Percentiles rank a stretch among this genome's conserved stretches.
phyloP scores from a whole-genome alignment of 2,797 vertebrate species.

The Columba guinea region DNA sequence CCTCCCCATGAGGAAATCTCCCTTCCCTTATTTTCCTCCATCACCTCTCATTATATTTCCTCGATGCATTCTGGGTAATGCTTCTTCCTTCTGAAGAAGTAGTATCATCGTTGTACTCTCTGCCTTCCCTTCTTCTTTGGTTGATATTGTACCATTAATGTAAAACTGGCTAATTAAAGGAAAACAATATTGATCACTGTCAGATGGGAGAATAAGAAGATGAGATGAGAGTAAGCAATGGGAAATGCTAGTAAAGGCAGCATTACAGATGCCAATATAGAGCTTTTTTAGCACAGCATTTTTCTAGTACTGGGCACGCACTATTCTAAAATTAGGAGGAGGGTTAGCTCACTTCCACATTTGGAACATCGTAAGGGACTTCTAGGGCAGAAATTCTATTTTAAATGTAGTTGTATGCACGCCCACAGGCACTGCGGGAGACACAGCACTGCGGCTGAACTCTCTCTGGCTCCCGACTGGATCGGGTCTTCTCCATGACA shows the following conservation, averaged over 20 bases:
- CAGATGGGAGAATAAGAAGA: neutral
- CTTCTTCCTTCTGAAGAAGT: neutral
- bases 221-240: neutral
- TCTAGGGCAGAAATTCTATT: conserved; percentile 16
- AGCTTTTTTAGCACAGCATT: neutral
- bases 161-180: conserved; percentile 7
- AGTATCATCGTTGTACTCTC: neutral
- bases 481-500: rapidly evolving
- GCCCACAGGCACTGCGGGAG: neutral
- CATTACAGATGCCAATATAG: neutral
- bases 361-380: neutral
- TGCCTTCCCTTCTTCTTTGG: neutral
- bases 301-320: neutral
- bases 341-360: neutral
- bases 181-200: neutral
- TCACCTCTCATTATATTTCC: conserved; percentile 21
- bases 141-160: neutral
- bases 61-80: neutral
- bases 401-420: neutral
- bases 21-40: conserved; percentile 22
- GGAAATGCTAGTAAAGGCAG: neutral
- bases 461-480: neutral
- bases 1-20: conserved; percentile 20
- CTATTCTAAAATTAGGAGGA: conserved; percentile 18
- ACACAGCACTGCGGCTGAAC: neutral